Evolutionary conservation across 2,888 invertebrate species (phyloP).

Genomic region (Philopedon plagiatum): DNA sequence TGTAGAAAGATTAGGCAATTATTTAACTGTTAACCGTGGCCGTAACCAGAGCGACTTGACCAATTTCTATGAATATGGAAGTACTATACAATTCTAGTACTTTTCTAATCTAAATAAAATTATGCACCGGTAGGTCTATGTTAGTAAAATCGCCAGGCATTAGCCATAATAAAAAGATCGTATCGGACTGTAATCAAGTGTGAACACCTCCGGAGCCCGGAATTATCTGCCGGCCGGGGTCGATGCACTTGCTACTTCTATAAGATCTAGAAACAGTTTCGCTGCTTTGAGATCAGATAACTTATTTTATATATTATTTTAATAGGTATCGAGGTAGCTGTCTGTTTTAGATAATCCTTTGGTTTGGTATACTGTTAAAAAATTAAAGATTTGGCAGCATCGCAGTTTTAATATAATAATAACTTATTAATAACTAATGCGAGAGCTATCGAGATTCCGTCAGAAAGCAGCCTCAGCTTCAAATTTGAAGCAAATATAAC

Average conservation of each 20-base stretch:
- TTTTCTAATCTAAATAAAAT: neutral
- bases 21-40: too few relatives aligned
- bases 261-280: conserved; percentile 14
- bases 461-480: too few relatives aligned
- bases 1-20: too few relatives aligned
- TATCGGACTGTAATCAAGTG: conserved; percentile 36
- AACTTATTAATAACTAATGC: too few relatives aligned
- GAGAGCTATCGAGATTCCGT: too few relatives aligned
- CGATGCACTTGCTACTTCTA: neutral
- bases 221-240: neutral
- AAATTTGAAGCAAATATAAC: too few relatives aligned
- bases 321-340: neutral
- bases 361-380: too few relatives aligned
- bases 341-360: too few relatives aligned
- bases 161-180: conserved; percentile 26
- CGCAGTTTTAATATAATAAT: too few relatives aligned
- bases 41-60: too few relatives aligned
- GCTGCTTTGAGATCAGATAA: neutral
- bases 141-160: neutral
- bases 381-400: too few relatives aligned
- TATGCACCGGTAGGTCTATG: neutral
- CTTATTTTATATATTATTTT: conserved; percentile 2
- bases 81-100: neutral
- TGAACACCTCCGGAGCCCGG: conserved; percentile 33
- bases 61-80: too few relatives aligned